Conservation (phyloP, 2,113 vertebrate species). For the Numenius arquata region DNA sequence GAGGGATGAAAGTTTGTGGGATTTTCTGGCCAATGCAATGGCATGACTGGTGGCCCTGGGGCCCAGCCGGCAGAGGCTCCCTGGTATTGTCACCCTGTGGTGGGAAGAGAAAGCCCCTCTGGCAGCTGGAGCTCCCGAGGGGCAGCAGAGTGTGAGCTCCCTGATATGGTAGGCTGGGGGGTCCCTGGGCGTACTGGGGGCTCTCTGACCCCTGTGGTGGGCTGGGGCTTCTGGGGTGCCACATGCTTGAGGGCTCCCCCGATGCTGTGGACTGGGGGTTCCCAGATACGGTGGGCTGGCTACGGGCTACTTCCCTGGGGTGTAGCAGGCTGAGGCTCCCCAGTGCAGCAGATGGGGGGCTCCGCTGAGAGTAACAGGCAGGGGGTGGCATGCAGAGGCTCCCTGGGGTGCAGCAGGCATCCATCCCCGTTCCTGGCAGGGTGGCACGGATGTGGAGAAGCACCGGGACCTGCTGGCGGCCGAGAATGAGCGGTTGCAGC, state of each 20-base stretch:
- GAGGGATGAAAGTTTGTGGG: neutral
- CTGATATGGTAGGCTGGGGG: no score
- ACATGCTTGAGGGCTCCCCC: neutral
- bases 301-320: rapidly evolving
- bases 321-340: neutral
- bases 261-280: neutral
- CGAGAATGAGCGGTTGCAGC: conserved; percentile 88
- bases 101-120: neutral
- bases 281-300: neutral
- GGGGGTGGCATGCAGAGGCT: neutral
- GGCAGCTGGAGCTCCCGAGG: neutral
- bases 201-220: no score
- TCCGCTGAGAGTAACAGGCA: no score
- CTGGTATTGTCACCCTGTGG: neutral
- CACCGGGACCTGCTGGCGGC: conserved; percentile 88
- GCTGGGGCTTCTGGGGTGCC: no score
- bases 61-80: neutral
- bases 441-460: conserved; percentile 90
- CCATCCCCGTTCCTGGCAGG: conserved; percentile 53
- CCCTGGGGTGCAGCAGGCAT: rapidly evolving
- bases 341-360: neutral
- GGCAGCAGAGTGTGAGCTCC: neutral
- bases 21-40: neutral
- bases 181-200: no score
- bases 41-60: rapidly evolving